Evolutionary conservation across 2,888 invertebrate genomes (phyloP), one percentile per base, ranked within the genome.

Genomic region (Hemaris fuciformis): DNA sequence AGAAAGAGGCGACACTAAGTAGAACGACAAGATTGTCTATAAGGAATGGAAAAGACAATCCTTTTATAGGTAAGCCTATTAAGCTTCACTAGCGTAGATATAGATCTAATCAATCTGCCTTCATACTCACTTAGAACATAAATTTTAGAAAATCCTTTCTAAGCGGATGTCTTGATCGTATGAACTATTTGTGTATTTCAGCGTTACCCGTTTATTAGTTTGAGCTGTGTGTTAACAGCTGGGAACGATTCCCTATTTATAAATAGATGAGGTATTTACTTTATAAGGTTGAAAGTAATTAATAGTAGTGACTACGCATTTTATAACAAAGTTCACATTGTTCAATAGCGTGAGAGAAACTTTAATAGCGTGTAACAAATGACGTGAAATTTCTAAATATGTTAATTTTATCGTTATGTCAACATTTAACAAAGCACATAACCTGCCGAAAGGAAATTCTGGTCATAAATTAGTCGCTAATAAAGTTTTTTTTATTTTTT

Each of bases 21-120:
- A 82, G 91, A 64, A 80, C 82, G 1, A 76, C 92, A 4, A 27
- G 53, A 27, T 68, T 92, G 70, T 66, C 93, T 59, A 83, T 83
- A 62, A 87, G 93, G 61, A 94, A 92, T 71, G 92, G 89, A 23
- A 92, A 91, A 67, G 92, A 92, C 43, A 91, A 92, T 71, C 91
- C 92, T 38, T 92, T 92, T 72, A 85, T 91, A 79, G 92, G 90
- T 88, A 64, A 69, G n/a, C n/a, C n/a, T n/a, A n/a, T n/a, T n/a
- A n/a, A n/a, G n/a, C n/a, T n/a, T n/a, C n/a, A n/a, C n/a, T n/a
- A n/a, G n/a, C n/a, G n/a, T n/a, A n/a, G n/a, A n/a, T n/a, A n/a
- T n/a, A n/a, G n/a, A n/a, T n/a, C n/a, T n/a, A n/a, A n/a, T n/a
- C n/a, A n/a, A n/a, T n/a, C n/a, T n/a, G n/a, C n/a, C n/a, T n/a